phyloP scores from a whole-genome alignment of 2,888 invertebrate species.

The Leucozona laternaria region DNA sequence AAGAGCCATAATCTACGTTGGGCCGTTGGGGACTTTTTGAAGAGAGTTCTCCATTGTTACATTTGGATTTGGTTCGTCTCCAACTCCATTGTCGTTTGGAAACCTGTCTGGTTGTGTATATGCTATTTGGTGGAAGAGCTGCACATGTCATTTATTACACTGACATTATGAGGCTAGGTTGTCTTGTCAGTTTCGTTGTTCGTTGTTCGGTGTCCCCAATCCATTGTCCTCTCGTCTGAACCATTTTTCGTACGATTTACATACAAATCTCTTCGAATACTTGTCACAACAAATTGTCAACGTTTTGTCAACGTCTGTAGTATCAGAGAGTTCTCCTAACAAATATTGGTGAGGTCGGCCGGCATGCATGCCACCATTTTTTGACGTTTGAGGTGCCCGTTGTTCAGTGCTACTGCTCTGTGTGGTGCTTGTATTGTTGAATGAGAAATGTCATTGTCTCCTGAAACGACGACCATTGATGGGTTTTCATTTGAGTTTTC shows the following conservation, averaged over 20 bases:
- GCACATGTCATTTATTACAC: conserved; percentile 34
- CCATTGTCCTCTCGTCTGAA: conserved; percentile 29
- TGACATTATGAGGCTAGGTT: conserved; percentile 29
- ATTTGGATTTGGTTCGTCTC: not conserved
- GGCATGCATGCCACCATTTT: conserved; percentile 51
- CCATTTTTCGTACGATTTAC: conserved; percentile 50
- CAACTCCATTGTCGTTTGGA: conserved; percentile 19
- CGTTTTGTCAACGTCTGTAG: conserved; percentile 58
- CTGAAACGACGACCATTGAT: conserved; percentile 42
- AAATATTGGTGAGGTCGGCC: conserved; percentile 20
- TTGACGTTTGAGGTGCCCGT: conserved; percentile 56
- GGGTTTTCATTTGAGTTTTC: conserved; percentile 18
- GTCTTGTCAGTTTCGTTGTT: conserved; percentile 28
- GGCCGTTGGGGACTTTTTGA: not conserved
- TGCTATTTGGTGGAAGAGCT: conserved; percentile 8
- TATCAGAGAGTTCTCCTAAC: not conserved
- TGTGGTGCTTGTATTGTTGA: conserved; percentile 48
- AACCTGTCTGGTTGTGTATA: conserved; percentile 13
- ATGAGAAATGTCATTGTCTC: conserved; percentile 68
- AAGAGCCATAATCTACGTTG: not conserved
- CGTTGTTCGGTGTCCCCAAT: conserved; percentile 50
- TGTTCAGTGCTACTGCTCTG: conserved; percentile 51
- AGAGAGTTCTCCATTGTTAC: conserved; percentile 25
- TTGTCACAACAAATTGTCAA: conserved; percentile 68
- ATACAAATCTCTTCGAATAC: conserved; percentile 62